Conservation (phyloP, 2,797 vertebrate species). For the Sandelia bainsii region DNA sequence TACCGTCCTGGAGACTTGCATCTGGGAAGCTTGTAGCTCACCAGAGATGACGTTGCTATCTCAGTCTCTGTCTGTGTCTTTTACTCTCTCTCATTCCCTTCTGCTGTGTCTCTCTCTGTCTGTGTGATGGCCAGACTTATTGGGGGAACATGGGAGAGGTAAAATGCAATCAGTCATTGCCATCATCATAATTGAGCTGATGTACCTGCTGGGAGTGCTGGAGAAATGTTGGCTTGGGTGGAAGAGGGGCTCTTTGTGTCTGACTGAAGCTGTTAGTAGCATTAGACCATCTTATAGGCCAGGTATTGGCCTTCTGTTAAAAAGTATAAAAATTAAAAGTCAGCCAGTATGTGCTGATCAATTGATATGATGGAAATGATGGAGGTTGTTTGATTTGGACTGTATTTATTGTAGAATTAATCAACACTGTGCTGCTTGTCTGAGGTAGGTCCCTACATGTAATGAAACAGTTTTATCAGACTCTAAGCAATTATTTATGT, state of each 20-base stretch:
- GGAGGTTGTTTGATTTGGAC: slow-evolving; percentile 54
- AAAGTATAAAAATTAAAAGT: slow-evolving; percentile 49
- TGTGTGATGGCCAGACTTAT: slow-evolving; percentile 77
- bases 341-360: slow-evolving; percentile 49
- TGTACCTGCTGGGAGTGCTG: slow-evolving; percentile 77
- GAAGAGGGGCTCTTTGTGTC: slow-evolving; percentile 66
- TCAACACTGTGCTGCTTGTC: slow-evolving; percentile 37
- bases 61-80: slow-evolving; percentile 38
- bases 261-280: slow-evolving; percentile 69
- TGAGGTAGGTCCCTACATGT: slow-evolving; percentile 40
- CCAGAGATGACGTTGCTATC: slow-evolving; percentile 66
- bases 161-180: slow-evolving; percentile 83
- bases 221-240: slow-evolving; percentile 69
- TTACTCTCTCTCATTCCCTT: slow-evolving; percentile 6
- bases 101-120: slow-evolving; percentile 26
- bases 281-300: slow-evolving; percentile 42
- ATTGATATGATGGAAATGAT: slow-evolving; percentile 49
- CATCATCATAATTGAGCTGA: slow-evolving; percentile 83
- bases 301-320: slow-evolving; percentile 54
- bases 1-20: slow-evolving; percentile 82
- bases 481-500: slow-evolving; percentile 48
- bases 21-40: slow-evolving; percentile 77
- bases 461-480: slow-evolving; percentile 46
- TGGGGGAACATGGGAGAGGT: slow-evolving; percentile 73
- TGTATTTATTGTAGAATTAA: slow-evolving; percentile 48